Evolutionary conservation across 2,113 vertebrate genomes (phyloP).

Genomic region (Mormoops blainvillei): DNA sequence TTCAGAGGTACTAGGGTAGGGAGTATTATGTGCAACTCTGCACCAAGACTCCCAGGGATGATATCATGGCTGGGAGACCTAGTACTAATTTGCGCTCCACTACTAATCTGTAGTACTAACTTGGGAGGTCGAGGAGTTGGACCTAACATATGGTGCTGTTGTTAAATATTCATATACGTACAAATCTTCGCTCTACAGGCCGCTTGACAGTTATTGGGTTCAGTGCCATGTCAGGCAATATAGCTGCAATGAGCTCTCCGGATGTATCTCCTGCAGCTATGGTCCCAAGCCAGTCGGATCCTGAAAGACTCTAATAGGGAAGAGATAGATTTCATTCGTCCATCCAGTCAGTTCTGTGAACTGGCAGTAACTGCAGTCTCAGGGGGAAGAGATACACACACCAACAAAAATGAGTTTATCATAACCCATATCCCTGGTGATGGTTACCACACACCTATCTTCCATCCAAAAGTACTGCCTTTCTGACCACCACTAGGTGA

Average conservation of each 20-base stretch:
- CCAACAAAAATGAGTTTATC: background rate
- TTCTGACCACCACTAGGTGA: background rate
- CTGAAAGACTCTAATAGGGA: constrained; percentile 89
- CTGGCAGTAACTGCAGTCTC: background rate
- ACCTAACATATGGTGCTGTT: background rate
- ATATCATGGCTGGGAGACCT: background rate
- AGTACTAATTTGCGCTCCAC: background rate
- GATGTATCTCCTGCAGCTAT: constrained; percentile 85
- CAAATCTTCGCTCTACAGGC: constrained; percentile 87
- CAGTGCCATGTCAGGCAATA: constrained; percentile 83
- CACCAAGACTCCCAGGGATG: background rate
- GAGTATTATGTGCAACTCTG: background rate
- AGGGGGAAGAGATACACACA: background rate
- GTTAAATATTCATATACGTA: constrained; percentile 71
- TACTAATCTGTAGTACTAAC: background rate
- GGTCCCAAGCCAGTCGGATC: constrained; percentile 91
- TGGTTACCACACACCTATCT: background rate
- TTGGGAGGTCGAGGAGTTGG: background rate
- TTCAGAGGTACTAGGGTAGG: background rate
- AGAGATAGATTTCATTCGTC: constrained; percentile 33
- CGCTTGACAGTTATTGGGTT: constrained; percentile 83
- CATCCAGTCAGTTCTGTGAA: background rate
- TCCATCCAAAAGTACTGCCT: background rate
- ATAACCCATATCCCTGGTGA: background rate
- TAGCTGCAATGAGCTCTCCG: constrained; percentile 87